Evolutionary conservation across 1,140 invertebrate genomes (phyloP).

Genomic region (Achatina immaculata): DNA sequence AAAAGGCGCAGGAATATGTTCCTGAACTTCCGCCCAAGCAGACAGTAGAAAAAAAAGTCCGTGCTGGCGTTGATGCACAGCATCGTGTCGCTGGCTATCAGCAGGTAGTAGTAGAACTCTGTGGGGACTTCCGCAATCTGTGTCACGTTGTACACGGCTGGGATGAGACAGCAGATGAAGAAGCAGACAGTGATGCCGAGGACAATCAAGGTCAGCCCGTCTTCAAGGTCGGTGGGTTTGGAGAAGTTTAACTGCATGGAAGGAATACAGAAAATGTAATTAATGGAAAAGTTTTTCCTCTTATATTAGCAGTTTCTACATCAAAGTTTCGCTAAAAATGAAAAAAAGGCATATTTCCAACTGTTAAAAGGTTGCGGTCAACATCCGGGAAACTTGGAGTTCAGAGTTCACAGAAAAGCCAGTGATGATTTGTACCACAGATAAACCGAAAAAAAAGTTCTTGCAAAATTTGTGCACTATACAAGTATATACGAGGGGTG

Average conservation of each 20-base stretch:
- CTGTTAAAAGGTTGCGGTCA: too few species aligned
- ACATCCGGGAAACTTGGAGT: too few species aligned
- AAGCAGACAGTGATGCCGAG: slow-evolving; percentile 45
- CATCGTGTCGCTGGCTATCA: slow-evolving; percentile 81
- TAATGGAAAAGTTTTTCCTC: too few species aligned
- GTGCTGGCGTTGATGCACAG: slow-evolving; percentile 76
- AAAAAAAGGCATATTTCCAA: too few species aligned
- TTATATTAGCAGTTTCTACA: too few species aligned
- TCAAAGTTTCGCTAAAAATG: too few species aligned
- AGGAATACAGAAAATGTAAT: not conserved
- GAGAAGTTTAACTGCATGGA: not conserved
- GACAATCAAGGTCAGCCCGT: slow-evolving; percentile 41
- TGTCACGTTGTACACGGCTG: slow-evolving; percentile 41
- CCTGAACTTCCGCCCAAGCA: slow-evolving; percentile 95
- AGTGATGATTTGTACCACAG: too few species aligned
- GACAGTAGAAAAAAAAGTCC: slow-evolving; percentile 84
- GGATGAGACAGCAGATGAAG: slow-evolving; percentile 45
- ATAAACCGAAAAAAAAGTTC: too few species aligned
- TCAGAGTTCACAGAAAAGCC: too few species aligned
- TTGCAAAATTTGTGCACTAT: too few species aligned
- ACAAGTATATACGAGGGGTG: too few species aligned
- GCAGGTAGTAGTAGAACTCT: slow-evolving; percentile 65
- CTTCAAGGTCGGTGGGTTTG: slow-evolving; percentile 24
- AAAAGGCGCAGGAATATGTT: slow-evolving; percentile 87
- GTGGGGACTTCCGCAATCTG: slow-evolving; percentile 32